Evolutionary conservation across 2,888 invertebrate genomes (phyloP).

Genomic region (Limnephilus lunatus): DNA sequence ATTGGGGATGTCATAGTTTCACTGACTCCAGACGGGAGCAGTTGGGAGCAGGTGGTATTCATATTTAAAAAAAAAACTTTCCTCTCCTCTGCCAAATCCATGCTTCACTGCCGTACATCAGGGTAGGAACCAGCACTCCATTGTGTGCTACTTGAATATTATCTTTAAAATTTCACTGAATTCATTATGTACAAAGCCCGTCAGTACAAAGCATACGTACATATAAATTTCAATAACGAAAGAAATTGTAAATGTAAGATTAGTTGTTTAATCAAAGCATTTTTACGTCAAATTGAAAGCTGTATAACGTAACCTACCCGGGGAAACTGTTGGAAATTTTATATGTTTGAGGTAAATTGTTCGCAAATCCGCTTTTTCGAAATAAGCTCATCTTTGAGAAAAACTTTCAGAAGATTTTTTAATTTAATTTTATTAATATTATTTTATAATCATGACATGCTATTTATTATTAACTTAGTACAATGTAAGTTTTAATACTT

Average conservation of each 20-base stretch:
- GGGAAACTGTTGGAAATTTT: background rate
- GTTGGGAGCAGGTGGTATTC: too few relatives aligned
- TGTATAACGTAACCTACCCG: background rate
- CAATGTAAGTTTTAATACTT: too few relatives aligned
- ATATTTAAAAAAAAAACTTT: too few relatives aligned
- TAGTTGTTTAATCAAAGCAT: background rate
- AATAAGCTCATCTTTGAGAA: background rate
- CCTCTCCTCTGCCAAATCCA: too few relatives aligned
- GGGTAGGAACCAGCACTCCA: too few relatives aligned
- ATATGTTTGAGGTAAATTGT: background rate
- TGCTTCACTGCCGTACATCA: too few relatives aligned
- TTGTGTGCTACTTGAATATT: background rate
- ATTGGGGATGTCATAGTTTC: too few relatives aligned
- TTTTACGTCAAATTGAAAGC: background rate
- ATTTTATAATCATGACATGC: too few relatives aligned
- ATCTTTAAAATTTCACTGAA: background rate
- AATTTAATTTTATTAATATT: too few relatives aligned
- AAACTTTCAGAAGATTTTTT: background rate
- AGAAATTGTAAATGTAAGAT: background rate
- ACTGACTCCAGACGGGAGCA: too few relatives aligned
- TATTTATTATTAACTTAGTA: too few relatives aligned
- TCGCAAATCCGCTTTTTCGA: background rate
- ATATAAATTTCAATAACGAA: background rate
- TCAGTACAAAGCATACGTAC: background rate
- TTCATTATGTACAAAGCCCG: too few relatives aligned